Base-by-base conservation (phyloP, 2,888 invertebrate genomes). In the Rutpela maculata region DNA sequence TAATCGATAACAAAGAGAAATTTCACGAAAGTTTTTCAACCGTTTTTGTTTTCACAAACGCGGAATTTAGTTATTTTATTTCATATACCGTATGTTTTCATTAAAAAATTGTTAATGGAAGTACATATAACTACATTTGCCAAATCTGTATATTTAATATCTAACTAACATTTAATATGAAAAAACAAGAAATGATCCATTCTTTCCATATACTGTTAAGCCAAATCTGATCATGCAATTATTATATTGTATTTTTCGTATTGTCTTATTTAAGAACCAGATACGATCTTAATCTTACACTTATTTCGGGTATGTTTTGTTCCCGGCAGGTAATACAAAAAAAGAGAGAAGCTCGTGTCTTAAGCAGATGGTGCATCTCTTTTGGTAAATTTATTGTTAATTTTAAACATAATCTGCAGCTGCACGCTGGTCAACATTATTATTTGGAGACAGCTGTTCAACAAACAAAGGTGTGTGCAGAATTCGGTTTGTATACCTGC, bases 401-500 rank as follows among this genome's bases (percentile, higher is more conserved):
- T 62, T 70, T 60, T 38, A 50, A 62, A 69, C 57, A 15, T 56
- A 22, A 57, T 9, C 17, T 6, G 19, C 70, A 43, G 70, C 70
- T 70, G 70, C 19, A 43, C 43, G 6, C 0, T 22, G 70, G 70
- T 70, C 70, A 70, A 43, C 43, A 12, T 35, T 43, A 3, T 50
- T 35, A 60, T 43, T 43, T 60, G 60, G 60, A n/a, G 57, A 60
- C 70, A 70, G 43, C 70, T 70, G 70, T 26, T 43, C 22, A n/a
- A 3, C 0, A 56, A 38, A 57, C 9, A 9, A 35, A 35, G 31
- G 31, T 35, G 31, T 35, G 31, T 35, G 2, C 6, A 26, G 26
- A 26, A 6, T 11, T 19, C 12, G 10, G 65, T 65, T 12, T 15
- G 50, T 15, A 5, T 50, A 17, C n/a, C 50, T 7, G 15, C n/a